Evolutionary conservation across 2,888 invertebrate species (phyloP).

Genomic region (Cataglyphis albicans): DNA sequence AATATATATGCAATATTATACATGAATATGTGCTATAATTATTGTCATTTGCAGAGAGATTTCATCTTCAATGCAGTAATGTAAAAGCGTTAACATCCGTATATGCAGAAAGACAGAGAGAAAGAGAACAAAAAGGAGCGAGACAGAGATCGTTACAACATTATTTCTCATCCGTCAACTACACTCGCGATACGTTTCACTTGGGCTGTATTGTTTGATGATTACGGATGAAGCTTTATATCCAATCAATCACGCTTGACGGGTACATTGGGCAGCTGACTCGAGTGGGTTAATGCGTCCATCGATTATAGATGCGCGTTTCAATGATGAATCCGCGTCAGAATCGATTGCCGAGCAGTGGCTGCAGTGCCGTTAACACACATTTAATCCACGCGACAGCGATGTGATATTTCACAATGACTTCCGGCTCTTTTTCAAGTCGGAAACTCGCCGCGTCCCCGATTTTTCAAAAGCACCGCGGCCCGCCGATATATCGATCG

Average conservation of each 20-base stretch:
- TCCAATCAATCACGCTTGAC: slow-evolving; percentile 58
- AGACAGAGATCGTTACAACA: slow-evolving; percentile 36
- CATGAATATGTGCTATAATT: not conserved
- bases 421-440: slow-evolving; percentile 53
- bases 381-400: slow-evolving; percentile 49
- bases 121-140: not conserved
- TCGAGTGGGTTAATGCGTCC: slow-evolving; percentile 56
- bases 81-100: slow-evolving; percentile 37
- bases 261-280: slow-evolving; percentile 51
- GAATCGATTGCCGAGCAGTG: slow-evolving; percentile 31
- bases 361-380: slow-evolving; percentile 31
- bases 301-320: slow-evolving; percentile 58
- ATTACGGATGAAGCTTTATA: slow-evolving; percentile 52
- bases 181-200: slow-evolving; percentile 47
- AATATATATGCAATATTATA: too few relatives aligned
- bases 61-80: slow-evolving; percentile 5
- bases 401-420: slow-evolving; percentile 42
- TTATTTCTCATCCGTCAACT: slow-evolving; percentile 53
- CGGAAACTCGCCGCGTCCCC: slow-evolving; percentile 20
- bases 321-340: slow-evolving; percentile 50
- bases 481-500: slow-evolving; percentile 42
- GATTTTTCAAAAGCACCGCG: slow-evolving; percentile 48
- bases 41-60: not conserved
- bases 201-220: slow-evolving; percentile 54
- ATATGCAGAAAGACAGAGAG: not conserved